Evolutionary conservation across 2,888 invertebrate genomes (phyloP), one percentile per base, ranked within the genome.

Genomic region (Macaria liturata): DNA sequence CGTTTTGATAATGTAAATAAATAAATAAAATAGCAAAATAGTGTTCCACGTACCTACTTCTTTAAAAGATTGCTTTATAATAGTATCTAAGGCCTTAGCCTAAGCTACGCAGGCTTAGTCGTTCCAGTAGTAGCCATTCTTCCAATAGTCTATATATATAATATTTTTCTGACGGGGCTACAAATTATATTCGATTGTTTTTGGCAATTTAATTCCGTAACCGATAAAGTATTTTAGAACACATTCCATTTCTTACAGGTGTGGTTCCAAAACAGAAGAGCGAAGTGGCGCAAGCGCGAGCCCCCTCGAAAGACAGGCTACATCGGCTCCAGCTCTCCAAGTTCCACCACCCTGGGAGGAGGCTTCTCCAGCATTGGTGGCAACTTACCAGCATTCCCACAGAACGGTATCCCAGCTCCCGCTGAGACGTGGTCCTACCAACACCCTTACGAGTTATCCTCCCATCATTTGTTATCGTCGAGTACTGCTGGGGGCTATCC

Each of bases 201-300:
- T 20, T 20, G 20, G 20, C 20, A 20, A 20, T 20, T 20, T 20
- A 20, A 1, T 20, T 20, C 2, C 2, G 20, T 20, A 20, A 20
- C 20, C 20, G 20, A 20, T 20, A 20, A 20, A 20, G 1, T 20
- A 20, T 20, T 20, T 2, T 20, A 20, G 20, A 20, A 2, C 20
- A 20, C 20, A 20, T 20, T 20, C 2, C 1, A 2, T 64, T 57
- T 57, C 56, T 71, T 65, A 46, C 59, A 92, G 84, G 97, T 97
- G 39, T 97, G 97, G 97, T 97, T 97, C 83, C 96, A 97, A 90
- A 98, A 98, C 81, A 94, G 98, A 64, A 93, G 98, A 64, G 98
- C 98, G 9, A 98, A 98, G 83, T 98, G 98, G 98, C 94, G 98
- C 49, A 98, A 98, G 81, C 94, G 98, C 42, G 98, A 98, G 79